Conservation (phyloP, 1,140 invertebrate species). For the Orussus abietinus region DNA sequence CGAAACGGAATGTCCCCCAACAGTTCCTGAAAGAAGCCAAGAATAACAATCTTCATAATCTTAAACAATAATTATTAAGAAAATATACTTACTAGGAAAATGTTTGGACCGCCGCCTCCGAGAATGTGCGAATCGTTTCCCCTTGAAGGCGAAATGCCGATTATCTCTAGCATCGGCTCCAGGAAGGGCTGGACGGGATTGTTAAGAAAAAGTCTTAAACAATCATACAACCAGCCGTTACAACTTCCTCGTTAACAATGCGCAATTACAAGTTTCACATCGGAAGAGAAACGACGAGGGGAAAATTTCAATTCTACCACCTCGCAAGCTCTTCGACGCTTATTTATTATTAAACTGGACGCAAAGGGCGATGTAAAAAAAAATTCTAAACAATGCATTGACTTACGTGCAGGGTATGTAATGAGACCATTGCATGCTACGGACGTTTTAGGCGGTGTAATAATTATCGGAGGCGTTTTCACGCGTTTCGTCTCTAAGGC, state of each 20-base stretch:
- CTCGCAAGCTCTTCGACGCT: too few species aligned
- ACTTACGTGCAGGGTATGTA: constrained; percentile 28
- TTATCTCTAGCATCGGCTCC: not conserved
- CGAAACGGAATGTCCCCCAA: too few species aligned
- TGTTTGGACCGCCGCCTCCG: constrained; percentile 4
- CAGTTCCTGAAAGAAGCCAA: constrained; percentile 5
- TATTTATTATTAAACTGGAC: too few species aligned
- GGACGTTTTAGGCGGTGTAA: constrained; percentile 24
- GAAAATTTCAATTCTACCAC: too few species aligned
- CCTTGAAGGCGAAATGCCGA: constrained; percentile 4
- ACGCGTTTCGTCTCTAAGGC: constrained; percentile 37
- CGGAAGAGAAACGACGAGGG: too few species aligned
- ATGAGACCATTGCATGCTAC: constrained; percentile 30
- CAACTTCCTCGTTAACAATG: too few species aligned
- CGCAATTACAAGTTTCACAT: too few species aligned
- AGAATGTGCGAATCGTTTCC: constrained; percentile 8
- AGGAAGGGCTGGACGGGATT: not conserved
- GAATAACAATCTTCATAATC: not conserved
- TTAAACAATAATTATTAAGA: constrained; percentile 1
- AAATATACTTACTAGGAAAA: constrained; percentile 9
- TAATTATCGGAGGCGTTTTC: constrained; percentile 28
- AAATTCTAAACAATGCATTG: too few species aligned
- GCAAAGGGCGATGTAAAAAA: too few species aligned
- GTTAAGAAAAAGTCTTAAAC: too few species aligned
- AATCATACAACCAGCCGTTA: too few species aligned